Base-by-base conservation (phyloP, 2,888 invertebrate genomes). In the Agrochola macilenta region DNA sequence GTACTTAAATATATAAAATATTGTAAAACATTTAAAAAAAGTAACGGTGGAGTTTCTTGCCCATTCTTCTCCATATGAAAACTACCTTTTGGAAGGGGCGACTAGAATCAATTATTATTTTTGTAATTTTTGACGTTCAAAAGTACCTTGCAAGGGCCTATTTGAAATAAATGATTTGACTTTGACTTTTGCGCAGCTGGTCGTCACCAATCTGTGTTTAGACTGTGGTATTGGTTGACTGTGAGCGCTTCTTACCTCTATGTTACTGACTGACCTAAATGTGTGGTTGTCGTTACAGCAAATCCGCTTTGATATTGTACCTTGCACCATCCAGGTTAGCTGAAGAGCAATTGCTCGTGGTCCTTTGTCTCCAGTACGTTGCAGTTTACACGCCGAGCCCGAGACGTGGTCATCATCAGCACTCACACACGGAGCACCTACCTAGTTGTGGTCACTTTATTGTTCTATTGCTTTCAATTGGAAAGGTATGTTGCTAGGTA, bases 341-440 rank as follows among this genome's bases (percentile, higher is more conserved):
- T 74, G 79, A 87, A 90, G 90, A 91, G 91, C 94, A 93, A 94
- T 94, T 92, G 93, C 90, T 88, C 86, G 87, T 90, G 88, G 87
- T 93, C 91, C 92, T 94, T 94, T 95, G 94, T 95, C 93, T 93
- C 90, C 83, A 52, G 85, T 84, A 88, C 84, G 89, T 85, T 82
- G 82, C 87, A 92, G 92, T 92, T 93, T 93, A 90, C 91, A 87
- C 90, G 87, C 87, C 84, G 84, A 87, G 85, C 81, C 75, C 72
- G 75, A 83, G 88, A 92, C 92, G 92, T 92, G 93, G 92, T 91
- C 92, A 92, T 93, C 90, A 87, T 88, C 76, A 84, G 84, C 82
- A 84, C 79, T 81, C 75, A 61, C 35, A 60, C 69, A n/a, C 7
- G n/a, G 30, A 43, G 11, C n/a, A 39, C 14, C 26, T 43, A 60